These are phyloP conservation scores for Ooceraea biroi DNA, from an alignment of 1,140 invertebrate species.

Conservation along the genomic window DNA sequence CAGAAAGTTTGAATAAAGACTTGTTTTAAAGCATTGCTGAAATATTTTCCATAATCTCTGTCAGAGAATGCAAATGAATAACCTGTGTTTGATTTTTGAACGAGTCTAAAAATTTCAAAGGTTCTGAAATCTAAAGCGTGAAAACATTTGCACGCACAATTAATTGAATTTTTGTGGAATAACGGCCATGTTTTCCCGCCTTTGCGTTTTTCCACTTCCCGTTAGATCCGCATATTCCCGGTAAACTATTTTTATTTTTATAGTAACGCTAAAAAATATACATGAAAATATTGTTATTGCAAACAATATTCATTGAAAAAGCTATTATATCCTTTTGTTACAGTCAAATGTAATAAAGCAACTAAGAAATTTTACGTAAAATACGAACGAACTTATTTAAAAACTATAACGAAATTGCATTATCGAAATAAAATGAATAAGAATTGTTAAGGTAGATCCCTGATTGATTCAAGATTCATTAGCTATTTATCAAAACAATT, in stretches of 20 bases:
- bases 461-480: background rate
- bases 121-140: conserved; percentile 19
- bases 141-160: conserved; percentile 43
- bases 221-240: background rate
- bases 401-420: too few relatives aligned
- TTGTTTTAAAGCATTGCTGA: background rate
- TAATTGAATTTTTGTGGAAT: conserved; percentile 53
- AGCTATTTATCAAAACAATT: background rate
- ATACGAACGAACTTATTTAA: too few relatives aligned
- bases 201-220: conserved; percentile 7
- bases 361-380: too few relatives aligned
- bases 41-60: background rate
- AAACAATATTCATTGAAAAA: conserved; percentile 12
- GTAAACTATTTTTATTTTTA: conserved; percentile 13
- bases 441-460: background rate
- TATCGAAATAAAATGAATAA: background rate
- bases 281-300: background rate
- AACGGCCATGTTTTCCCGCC: conserved; percentile 48
- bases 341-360: too few relatives aligned
- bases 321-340: background rate
- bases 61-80: conserved; percentile 25
- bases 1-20: background rate
- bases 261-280: conserved; percentile 22
- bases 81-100: background rate
- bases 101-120: conserved; percentile 41